Conservation (phyloP, 1,140 invertebrate genomes). For the Drosophila neocordata region DNA sequence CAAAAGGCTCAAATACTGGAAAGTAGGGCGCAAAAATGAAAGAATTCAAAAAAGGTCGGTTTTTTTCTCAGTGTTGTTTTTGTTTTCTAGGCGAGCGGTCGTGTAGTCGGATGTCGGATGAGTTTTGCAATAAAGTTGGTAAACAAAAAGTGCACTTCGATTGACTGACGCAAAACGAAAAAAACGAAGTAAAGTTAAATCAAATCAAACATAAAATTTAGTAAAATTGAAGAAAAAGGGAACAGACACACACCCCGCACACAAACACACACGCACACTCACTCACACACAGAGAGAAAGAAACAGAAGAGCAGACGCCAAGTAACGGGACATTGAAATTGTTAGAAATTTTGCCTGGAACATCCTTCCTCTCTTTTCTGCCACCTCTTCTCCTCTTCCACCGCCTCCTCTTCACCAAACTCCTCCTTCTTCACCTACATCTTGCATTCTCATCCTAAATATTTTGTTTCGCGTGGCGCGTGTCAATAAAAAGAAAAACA, state of each 20-base stretch:
- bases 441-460: background rate
- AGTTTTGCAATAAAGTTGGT: conserved; percentile 8
- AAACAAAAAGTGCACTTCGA: conserved; percentile 7
- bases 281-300: background rate
- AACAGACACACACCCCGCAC: background rate
- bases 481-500: conserved; percentile 27
- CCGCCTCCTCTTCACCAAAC: background rate
- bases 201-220: background rate
- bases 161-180: conserved; percentile 6
- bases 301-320: background rate
- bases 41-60: background rate
- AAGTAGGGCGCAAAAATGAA: too few relatives aligned
- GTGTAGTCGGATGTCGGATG: background rate
- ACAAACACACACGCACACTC: too few relatives aligned
- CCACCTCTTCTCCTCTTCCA: background rate
- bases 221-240: background rate
- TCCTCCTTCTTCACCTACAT: background rate
- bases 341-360: conserved; percentile 3
- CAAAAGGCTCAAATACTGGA: too few relatives aligned
- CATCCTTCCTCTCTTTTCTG: background rate
- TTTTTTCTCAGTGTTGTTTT: background rate
- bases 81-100: conserved; percentile 2
- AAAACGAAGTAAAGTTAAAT: background rate
- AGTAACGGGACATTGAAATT: conserved; percentile 5
- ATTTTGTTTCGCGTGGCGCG: conserved; percentile 20